A percentile compares a stretch with the other conserved stretches of the same genome.
Evolutionary conservation across 2,113 vertebrate genomes (phyloP).

Genomic region (Dipodomys stephensi): DNA sequence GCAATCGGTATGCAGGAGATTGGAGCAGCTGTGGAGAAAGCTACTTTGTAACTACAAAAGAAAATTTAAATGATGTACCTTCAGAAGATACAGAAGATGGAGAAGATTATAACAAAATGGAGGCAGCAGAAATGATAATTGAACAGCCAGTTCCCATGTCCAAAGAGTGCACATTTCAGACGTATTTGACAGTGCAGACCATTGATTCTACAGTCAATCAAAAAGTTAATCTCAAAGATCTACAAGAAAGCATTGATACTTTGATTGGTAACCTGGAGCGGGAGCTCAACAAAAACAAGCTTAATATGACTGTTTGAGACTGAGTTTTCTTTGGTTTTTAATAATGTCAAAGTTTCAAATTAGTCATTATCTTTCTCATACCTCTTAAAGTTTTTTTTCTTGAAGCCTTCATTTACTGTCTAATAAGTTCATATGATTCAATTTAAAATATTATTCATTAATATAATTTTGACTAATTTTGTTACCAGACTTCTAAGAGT

Average conservation of each 20-base stretch:
- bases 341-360: slow-evolving; percentile 37
- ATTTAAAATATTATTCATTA: slow-evolving; percentile 69
- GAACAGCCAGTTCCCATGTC: slow-evolving; percentile 72
- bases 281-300: slow-evolving; percentile 98
- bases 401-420: slow-evolving; percentile 38
- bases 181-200: slow-evolving; percentile 93
- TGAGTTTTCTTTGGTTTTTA: slow-evolving; percentile 12
- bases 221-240: slow-evolving; percentile 94
- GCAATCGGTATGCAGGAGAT: slow-evolving; percentile 98
- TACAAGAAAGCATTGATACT: slow-evolving; percentile 98
- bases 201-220: slow-evolving; percentile 90
- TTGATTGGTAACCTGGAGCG: slow-evolving; percentile 97
- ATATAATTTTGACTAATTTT: slow-evolving; percentile 86
- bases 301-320: slow-evolving; percentile 91
- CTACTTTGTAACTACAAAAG: slow-evolving; percentile 88
- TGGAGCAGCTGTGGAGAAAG: slow-evolving; percentile 95
- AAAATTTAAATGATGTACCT: slow-evolving; percentile 88
- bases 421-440: slow-evolving; percentile 72
- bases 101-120: slow-evolving; percentile 81
- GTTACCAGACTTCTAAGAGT: slow-evolving; percentile 89
- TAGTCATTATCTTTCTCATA: background rate
- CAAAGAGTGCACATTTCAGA: slow-evolving; percentile 89
- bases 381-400: background rate
- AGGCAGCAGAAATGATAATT: slow-evolving; percentile 74
- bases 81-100: slow-evolving; percentile 87